These are phyloP conservation scores for Karalla daura DNA, from an alignment of 2,797 vertebrate genomes.

Conservation along the genomic window DNA sequence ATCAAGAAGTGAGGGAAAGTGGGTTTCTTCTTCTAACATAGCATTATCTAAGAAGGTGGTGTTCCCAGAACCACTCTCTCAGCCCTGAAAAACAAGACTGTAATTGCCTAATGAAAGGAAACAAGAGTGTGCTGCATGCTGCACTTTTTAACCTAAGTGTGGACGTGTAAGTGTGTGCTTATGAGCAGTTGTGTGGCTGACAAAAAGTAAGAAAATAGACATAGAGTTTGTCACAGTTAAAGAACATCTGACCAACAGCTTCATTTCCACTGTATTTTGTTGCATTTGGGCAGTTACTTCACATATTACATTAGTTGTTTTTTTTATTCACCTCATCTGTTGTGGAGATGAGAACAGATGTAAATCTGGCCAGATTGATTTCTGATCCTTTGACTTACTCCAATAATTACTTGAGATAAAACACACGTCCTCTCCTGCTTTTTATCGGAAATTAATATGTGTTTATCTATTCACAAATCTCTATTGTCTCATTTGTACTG, in stretches of 20 bases:
- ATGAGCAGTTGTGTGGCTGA: conserved; percentile 1
- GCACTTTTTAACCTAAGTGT: conserved; percentile 54
- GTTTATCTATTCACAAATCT: conserved; percentile 15
- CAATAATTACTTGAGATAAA: background rate
- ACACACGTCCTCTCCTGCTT: background rate
- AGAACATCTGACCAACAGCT: background rate
- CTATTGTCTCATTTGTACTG: conserved; percentile 3
- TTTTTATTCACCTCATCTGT: background rate
- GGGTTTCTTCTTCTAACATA: conserved; percentile 71
- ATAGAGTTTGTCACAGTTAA: background rate
- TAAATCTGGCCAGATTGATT: background rate
- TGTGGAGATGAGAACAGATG: background rate
- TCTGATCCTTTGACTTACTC: background rate
- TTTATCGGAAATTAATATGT: conserved; percentile 1
- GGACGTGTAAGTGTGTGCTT: conserved; percentile 21
- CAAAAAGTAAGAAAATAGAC: background rate
- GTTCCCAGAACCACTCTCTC: conserved; percentile 73
- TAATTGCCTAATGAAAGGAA: conserved; percentile 76
- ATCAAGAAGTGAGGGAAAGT: conserved; percentile 52
- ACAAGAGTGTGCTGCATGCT: conserved; percentile 63
- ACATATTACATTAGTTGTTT: too few species aligned
- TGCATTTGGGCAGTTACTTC: background rate
- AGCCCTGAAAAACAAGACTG: conserved; percentile 65
- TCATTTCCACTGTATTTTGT: background rate
- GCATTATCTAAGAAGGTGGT: conserved; percentile 64